phyloP scores from a whole-genome alignment of 2,888 invertebrate species.

The Caenorhabditis panamensis region DNA sequence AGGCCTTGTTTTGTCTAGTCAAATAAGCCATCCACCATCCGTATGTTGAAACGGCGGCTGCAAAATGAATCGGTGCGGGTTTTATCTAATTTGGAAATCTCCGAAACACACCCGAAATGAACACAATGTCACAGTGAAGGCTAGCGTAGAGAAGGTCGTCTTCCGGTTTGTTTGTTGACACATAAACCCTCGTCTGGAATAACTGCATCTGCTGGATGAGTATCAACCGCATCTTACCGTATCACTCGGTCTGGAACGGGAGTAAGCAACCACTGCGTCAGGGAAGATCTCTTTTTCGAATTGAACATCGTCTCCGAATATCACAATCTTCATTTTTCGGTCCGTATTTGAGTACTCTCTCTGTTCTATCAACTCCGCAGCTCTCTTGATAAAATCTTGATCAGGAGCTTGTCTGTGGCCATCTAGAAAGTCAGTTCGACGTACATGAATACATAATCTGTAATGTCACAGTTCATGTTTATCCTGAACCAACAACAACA shows the following conservation, averaged over 20 bases:
- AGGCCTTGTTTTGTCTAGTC: slow-evolving; percentile 29
- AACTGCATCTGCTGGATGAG: too few species aligned
- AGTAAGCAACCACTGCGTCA: neutral
- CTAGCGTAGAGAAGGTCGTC: neutral
- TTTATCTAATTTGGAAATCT: neutral
- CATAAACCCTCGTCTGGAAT: neutral
- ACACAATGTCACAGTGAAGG: neutral
- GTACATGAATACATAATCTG: neutral
- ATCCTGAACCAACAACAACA: neutral
- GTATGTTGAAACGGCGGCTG: slow-evolving; percentile 63
- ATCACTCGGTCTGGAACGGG: neutral
- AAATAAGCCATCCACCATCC: slow-evolving; percentile 63
- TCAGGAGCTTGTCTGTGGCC: neutral
- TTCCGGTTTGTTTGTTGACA: neutral
- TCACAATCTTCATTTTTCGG: neutral
- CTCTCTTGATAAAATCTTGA: neutral
- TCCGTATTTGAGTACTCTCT: neutral
- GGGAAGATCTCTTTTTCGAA: neutral
- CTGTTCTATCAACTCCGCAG: neutral
- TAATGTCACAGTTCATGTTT: neutral
- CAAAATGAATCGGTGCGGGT: neutral
- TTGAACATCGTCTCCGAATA: neutral
- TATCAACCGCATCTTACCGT: neutral
- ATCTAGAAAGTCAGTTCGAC: neutral
- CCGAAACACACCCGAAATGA: neutral